These are phyloP conservation scores for Dysdera silvatica DNA, from an alignment of 1,140 invertebrate species.

Conservation along the genomic window DNA sequence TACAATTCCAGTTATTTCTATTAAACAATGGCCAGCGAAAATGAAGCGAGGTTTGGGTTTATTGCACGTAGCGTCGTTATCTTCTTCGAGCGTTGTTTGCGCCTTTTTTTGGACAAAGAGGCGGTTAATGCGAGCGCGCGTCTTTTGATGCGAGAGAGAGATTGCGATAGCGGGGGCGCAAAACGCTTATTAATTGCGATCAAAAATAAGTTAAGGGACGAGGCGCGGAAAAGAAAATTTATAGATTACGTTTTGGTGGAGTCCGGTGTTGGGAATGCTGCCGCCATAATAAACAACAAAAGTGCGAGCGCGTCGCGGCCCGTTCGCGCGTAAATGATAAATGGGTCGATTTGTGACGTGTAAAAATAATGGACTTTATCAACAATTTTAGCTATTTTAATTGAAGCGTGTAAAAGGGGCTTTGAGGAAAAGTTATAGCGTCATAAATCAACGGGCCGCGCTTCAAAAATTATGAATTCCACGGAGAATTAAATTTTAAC, in stretches of 20 bases:
- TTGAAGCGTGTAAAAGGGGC: conserved; percentile 29
- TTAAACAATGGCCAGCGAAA: conserved; percentile 26
- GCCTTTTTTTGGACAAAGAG: conserved; percentile 24
- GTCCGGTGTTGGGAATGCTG: not conserved
- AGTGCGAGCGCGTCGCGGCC: conserved; percentile 23
- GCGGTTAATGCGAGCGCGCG: conserved; percentile 8
- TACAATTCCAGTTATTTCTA: conserved; percentile 29
- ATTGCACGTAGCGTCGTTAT: not conserved
- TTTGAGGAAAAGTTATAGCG: too few relatives aligned
- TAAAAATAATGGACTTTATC: conserved; percentile 31
- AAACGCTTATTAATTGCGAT: conserved; percentile 31
- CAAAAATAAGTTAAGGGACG: conserved; percentile 28
- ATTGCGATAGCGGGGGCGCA: conserved; percentile 11
- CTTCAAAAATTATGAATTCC: too few relatives aligned
- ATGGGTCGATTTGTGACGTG: conserved; percentile 27
- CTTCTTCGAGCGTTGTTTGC: conserved; percentile 23
- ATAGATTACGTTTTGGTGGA: conserved; percentile 25
- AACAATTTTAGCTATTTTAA: conserved; percentile 32
- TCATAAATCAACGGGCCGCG: too few relatives aligned
- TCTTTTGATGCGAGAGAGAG: conserved; percentile 13
- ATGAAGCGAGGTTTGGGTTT: not conserved
- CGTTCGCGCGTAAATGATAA: conserved; percentile 30
- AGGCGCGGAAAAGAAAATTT: conserved; percentile 25
- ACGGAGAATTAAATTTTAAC: too few relatives aligned
- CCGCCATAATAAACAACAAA: conserved; percentile 28